Percentiles rank a stretch among this genome's conserved stretches.
phyloP scores from a whole-genome alignment of 2,797 vertebrate genomes.

The Tamandua tetradactyla region DNA sequence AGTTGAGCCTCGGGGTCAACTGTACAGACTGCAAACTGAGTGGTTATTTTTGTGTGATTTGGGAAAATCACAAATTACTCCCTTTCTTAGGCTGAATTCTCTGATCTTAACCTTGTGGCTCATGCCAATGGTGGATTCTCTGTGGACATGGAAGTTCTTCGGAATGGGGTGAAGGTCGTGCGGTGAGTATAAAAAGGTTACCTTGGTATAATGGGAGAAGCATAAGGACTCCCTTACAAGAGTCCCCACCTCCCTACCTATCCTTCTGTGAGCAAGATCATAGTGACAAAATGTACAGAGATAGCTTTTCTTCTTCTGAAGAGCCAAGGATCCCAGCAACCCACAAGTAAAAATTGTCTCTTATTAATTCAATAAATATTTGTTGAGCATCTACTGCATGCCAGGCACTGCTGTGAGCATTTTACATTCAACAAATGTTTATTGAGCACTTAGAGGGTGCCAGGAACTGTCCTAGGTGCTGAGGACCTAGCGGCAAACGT shows the following conservation, averaged over 20 bases:
- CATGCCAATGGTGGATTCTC: conserved; percentile 90
- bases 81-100: conserved; percentile 90
- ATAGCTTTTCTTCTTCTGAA: conserved; percentile 44
- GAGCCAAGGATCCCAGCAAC: conserved; percentile 24
- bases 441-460: not conserved
- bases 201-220: not conserved
- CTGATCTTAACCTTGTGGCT: conserved; percentile 92
- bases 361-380: conserved; percentile 45
- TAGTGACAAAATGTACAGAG: not conserved
- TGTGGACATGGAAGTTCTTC: conserved; percentile 91
- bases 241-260: not conserved
- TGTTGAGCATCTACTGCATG: conserved; percentile 29
- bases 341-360: conserved; percentile 38
- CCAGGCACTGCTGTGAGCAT: conserved; percentile 9
- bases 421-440: conserved; percentile 43
- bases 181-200: conserved; percentile 85
- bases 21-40: not conserved
- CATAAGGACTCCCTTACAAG: conserved; percentile 24
- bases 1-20: conserved; percentile 55
- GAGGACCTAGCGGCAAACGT: not conserved
- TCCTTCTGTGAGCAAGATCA: conserved; percentile 37
- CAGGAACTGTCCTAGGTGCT: not conserved
- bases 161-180: conserved; percentile 90
- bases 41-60: not conserved
- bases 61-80: not conserved